A percentile compares a stretch with the other conserved stretches of the same genome.
These are phyloP conservation scores for Lithobius niger DNA, from an alignment of 1,140 invertebrate species.

Conservation along the genomic window DNA sequence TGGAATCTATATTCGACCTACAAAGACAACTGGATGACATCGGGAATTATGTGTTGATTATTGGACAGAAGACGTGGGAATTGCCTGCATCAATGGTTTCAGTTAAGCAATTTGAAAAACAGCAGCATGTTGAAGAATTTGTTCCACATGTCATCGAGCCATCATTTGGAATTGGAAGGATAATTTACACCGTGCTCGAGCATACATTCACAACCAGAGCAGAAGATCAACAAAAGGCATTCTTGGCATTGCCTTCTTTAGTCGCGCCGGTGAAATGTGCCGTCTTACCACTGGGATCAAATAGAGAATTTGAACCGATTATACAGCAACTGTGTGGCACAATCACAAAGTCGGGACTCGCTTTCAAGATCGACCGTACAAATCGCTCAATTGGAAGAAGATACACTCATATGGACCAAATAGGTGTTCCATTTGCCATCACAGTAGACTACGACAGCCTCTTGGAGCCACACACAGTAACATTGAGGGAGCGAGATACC, in stretches of 20 bases:
- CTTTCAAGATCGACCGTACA: neutral
- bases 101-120: neutral
- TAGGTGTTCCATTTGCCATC: neutral
- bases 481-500: neutral
- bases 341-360: neutral
- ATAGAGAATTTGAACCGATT: neutral
- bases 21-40: too few relatives aligned
- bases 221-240: neutral
- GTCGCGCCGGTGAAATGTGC: neutral
- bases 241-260: neutral
- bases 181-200: neutral
- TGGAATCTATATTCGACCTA: constrained; percentile 45
- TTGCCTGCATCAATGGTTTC: too few relatives aligned
- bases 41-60: too few relatives aligned
- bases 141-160: neutral
- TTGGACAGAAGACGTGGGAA: too few relatives aligned
- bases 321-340: neutral
- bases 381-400: neutral
- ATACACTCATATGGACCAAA: neutral
- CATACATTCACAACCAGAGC: neutral
- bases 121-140: neutral
- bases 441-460: neutral
- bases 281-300: neutral
- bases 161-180: neutral
- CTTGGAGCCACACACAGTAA: neutral